phyloP scores from a whole-genome alignment of 2,113 vertebrate species.

The Halichoeres trimaculatus region DNA sequence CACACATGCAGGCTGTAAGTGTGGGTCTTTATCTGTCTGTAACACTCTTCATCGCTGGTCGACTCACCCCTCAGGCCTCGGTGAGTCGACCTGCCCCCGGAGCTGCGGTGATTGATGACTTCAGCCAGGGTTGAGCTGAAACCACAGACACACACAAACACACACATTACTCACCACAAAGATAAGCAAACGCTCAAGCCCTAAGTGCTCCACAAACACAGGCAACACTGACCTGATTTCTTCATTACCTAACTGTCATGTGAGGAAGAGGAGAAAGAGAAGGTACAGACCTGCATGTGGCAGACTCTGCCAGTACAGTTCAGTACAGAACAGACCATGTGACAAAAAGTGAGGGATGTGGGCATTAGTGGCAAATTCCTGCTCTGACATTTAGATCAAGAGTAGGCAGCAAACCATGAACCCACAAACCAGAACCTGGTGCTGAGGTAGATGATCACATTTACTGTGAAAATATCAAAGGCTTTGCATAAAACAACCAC shows the following conservation, averaged over 20 bases:
- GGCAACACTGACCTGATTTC: conserved; percentile 68
- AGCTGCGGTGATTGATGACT: conserved; percentile 76
- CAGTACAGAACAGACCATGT: not conserved
- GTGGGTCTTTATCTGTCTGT: conserved; percentile 1
- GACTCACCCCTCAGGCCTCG: conserved; percentile 28
- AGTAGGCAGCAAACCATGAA: no score
- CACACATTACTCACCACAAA: conserved; percentile 76
- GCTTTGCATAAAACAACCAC: no score
- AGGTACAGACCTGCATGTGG: not conserved
- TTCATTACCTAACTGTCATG: conserved; percentile 52
- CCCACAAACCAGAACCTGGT: no score
- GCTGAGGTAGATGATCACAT: no score
- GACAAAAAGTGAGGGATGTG: not conserved
- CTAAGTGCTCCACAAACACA: conserved; percentile 81
- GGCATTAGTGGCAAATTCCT: not conserved
- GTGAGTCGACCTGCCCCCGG: conserved; percentile 58
- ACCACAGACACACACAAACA: conserved; percentile 80
- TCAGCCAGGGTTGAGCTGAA: conserved; percentile 64
- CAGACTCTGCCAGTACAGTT: not conserved
- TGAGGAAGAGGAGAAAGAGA: no score
- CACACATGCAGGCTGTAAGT: conserved; percentile 1
- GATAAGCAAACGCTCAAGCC: conserved; percentile 80
- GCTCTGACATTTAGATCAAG: not conserved
- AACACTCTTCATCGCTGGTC: not conserved
- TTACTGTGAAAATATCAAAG: no score